Percentiles rank a stretch among this genome's conserved stretches.
Evolutionary conservation across 2,113 vertebrate genomes (phyloP).

Genomic region (Leucopsar rothschildi): DNA sequence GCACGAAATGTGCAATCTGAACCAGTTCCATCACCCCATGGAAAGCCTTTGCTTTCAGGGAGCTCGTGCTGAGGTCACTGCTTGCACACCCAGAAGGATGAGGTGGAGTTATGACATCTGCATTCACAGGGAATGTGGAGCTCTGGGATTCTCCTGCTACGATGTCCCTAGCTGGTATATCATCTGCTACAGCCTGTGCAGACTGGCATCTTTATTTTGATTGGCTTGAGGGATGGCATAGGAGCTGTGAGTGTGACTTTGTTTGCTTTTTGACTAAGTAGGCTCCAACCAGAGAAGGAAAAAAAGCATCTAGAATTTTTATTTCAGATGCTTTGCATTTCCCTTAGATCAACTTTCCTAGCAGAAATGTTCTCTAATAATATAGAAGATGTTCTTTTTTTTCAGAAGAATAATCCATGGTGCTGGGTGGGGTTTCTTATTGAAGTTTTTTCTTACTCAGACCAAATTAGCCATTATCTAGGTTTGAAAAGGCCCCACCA

Average conservation of each 20-base stretch:
- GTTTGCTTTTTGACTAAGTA: not conserved
- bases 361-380: not conserved
- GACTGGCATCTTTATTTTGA: not conserved
- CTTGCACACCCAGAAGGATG: not conserved
- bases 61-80: not conserved
- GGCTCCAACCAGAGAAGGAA: not conserved
- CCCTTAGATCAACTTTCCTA: not conserved
- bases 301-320: not conserved
- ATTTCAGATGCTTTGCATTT: not conserved
- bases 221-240: not conserved
- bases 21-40: not conserved
- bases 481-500: not conserved
- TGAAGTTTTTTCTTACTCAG: not conserved
- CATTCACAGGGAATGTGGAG: not conserved
- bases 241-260: not conserved
- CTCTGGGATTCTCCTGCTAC: not conserved
- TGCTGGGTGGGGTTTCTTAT: not conserved
- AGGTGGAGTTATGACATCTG: not conserved
- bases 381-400: not conserved
- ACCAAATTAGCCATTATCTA: not conserved
- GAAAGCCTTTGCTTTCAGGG: not conserved
- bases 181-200: not conserved
- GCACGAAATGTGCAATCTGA: not conserved
- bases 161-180: not conserved
- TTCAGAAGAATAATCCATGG: not conserved